Evolutionary conservation across 2,888 invertebrate genomes (phyloP).

Genomic region (Willowsia nigromaculata): DNA sequence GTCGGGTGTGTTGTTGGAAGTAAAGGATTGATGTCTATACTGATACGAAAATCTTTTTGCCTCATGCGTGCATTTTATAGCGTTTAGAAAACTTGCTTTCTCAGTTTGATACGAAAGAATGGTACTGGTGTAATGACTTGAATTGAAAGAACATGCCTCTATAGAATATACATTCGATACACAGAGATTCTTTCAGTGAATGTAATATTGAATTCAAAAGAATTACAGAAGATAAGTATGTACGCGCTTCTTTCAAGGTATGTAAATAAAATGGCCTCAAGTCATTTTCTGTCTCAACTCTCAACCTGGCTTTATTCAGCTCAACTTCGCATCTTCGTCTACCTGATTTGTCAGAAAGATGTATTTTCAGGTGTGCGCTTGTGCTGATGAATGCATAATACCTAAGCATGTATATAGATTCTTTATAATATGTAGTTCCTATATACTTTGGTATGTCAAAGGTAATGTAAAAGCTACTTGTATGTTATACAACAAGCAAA

Average conservation of each 20-base stretch:
- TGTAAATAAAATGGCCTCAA: slow-evolving; percentile 62
- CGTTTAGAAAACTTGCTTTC: slow-evolving; percentile 62
- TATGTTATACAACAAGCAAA: not conserved
- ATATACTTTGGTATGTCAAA: not conserved
- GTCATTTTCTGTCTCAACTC: slow-evolving; percentile 45
- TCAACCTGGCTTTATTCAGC: slow-evolving; percentile 25
- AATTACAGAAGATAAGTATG: slow-evolving; percentile 14
- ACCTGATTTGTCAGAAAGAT: slow-evolving; percentile 47
- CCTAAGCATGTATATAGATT: not conserved
- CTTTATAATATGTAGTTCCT: too few relatives aligned
- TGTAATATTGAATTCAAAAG: not conserved
- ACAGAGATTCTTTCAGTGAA: slow-evolving; percentile 1
- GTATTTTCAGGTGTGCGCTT: slow-evolving; percentile 22
- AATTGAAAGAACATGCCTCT: slow-evolving; percentile 30
- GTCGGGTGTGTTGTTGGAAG: slow-evolving; percentile 18
- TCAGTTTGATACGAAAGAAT: not conserved
- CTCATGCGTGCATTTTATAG: slow-evolving; percentile 47
- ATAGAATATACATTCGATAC: slow-evolving; percentile 2
- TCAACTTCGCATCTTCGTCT: slow-evolving; percentile 33
- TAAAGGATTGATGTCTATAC: not conserved
- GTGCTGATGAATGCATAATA: not conserved
- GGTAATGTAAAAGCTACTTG: not conserved
- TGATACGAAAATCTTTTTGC: slow-evolving; percentile 37
- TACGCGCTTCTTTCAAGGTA: slow-evolving; percentile 28
- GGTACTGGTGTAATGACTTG: slow-evolving; percentile 2